These are phyloP conservation scores for Ophonus ardosiacus DNA, from an alignment of 2,888 invertebrate species.

Conservation along the genomic window DNA sequence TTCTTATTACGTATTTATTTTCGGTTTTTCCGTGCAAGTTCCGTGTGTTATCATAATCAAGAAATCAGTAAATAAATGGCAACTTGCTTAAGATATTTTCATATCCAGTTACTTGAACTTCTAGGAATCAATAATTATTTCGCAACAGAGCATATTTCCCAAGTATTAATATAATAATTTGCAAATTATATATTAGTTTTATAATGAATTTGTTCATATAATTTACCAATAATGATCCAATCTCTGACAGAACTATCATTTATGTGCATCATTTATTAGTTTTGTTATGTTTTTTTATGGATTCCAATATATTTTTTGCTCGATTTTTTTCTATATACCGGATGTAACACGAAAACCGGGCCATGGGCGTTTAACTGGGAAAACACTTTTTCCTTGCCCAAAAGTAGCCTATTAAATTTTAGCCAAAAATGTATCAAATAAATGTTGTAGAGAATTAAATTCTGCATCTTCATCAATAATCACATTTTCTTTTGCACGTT, in stretches of 20 bases:
- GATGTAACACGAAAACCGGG: too few relatives aligned
- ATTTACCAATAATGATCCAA: background rate
- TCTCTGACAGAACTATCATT: background rate
- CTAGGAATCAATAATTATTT: background rate
- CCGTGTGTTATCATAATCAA: conserved; percentile 13
- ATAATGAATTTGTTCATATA: background rate
- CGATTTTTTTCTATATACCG: too few relatives aligned
- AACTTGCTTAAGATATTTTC: background rate
- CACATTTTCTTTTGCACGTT: too few relatives aligned
- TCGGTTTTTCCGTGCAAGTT: conserved; percentile 1
- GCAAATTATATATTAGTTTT: background rate
- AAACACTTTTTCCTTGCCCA: too few relatives aligned
- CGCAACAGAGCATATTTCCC: background rate
- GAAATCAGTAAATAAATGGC: background rate
- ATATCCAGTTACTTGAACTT: conserved; percentile 15
- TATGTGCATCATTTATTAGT: background rate
- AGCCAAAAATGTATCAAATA: too few relatives aligned
- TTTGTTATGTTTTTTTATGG: background rate
- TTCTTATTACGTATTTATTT: conserved; percentile 35
- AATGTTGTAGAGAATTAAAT: too few relatives aligned
- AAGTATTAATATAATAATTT: background rate
- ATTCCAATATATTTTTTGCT: too few relatives aligned
- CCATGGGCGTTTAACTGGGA: too few relatives aligned
- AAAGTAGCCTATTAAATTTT: too few relatives aligned
- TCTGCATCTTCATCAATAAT: too few relatives aligned